phyloP scores from a whole-genome alignment of 1,140 invertebrate genomes.

The Plodia interpunctella region DNA sequence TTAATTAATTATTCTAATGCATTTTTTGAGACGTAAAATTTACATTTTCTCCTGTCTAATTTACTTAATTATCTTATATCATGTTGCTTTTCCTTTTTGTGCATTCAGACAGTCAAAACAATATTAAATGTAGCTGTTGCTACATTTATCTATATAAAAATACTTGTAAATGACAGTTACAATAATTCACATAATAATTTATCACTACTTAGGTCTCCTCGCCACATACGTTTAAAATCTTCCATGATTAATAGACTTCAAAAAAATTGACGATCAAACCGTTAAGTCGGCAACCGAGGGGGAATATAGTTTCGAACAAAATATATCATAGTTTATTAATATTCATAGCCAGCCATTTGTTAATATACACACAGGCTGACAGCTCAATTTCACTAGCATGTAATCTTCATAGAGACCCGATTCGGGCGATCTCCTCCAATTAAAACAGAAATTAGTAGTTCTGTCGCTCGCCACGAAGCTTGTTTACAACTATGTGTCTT shows the following conservation, averaged over 20 bases:
- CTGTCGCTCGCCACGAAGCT: background rate
- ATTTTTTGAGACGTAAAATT: no score
- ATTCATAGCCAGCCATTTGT: constrained; percentile 65
- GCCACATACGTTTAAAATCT: background rate
- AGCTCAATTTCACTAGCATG: constrained; percentile 58
- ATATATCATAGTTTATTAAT: constrained; percentile 52
- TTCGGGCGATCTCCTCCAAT: constrained; percentile 31
- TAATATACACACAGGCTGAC: constrained; percentile 60
- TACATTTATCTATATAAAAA: no score
- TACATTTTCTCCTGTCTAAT: no score
- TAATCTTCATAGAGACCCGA: constrained; percentile 24
- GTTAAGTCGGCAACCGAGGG: background rate
- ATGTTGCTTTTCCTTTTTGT: no score
- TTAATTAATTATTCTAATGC: no score
- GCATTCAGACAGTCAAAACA: no score
- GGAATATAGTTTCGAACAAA: constrained; percentile 21
- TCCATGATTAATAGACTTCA: background rate
- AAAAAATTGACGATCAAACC: constrained; percentile 10
- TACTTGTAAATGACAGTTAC: no score
- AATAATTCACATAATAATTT: no score
- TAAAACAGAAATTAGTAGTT: constrained; percentile 28
- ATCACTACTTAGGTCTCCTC: background rate
- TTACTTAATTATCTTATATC: no score
- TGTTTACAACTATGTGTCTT: background rate
- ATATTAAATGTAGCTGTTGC: no score